phyloP scores from a whole-genome alignment of 2,113 vertebrate species.

The Elephas maximus region DNA sequence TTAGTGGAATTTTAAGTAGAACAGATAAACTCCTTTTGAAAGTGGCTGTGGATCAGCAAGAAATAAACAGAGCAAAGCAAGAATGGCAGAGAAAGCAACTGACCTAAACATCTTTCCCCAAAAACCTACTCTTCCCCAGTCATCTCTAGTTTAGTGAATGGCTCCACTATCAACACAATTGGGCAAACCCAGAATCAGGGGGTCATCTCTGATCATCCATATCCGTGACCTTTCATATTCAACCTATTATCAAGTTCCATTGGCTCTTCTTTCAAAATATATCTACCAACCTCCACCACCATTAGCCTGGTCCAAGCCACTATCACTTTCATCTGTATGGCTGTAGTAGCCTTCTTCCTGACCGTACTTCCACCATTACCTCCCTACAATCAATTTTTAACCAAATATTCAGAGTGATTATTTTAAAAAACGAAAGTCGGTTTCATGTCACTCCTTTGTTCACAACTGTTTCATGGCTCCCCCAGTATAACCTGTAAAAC shows the following conservation, averaged over 20 bases:
- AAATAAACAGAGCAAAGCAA: background rate
- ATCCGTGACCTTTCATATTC: background rate
- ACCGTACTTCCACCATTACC: background rate
- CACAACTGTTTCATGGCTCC: background rate
- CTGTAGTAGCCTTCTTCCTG: background rate
- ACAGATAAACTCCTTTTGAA: background rate
- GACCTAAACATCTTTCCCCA: background rate
- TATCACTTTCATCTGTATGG: background rate
- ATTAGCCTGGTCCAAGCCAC: background rate
- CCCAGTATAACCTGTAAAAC: background rate
- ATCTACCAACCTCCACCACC: background rate
- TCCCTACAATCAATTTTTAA: background rate
- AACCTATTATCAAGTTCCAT: conserved; percentile 1
- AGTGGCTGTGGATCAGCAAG: background rate
- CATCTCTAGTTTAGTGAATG: conserved; percentile 9
- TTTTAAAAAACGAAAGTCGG: conserved; percentile 41
- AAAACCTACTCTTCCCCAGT: background rate
- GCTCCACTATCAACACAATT: background rate
- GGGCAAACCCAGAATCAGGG: background rate
- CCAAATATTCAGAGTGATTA: background rate
- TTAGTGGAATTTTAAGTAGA: background rate
- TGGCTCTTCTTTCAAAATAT: conserved; percentile 14
- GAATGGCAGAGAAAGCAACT: background rate
- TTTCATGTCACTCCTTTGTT: background rate
- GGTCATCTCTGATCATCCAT: background rate